Evolutionary conservation across 2,888 invertebrate genomes (phyloP), one percentile per base, ranked within the genome.

Genomic region (Acronicta leporina): DNA sequence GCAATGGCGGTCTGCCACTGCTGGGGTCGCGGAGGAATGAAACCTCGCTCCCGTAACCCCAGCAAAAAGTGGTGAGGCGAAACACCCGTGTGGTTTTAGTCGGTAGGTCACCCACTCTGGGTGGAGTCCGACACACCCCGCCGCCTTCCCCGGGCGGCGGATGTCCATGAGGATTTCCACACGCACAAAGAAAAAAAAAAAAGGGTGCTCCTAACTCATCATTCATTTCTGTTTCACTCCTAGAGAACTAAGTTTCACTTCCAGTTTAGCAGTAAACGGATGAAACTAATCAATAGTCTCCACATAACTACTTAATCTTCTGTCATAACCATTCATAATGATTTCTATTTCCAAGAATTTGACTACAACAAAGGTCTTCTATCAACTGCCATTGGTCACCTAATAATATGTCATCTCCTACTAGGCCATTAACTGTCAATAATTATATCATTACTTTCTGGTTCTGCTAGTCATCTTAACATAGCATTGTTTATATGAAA

Each of bases 381-480:
- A 16, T 51, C 44, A 46, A 45, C 35, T 46, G 14, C 11, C 42
- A 8, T n/a, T 15, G 49, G 9, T 44, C 13, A 25, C 33, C 30
- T 52, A 67, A 73, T 73, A 11, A 53, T 43, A 68, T 60, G 8
- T 41, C 55, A 60, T 68, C 30, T 46, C 38, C 10, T 9, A 43
- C n/a, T 10, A 10, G n/a, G 41, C 49, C n/a, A 41, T 50, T 59
- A 38, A 3, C 16, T 55, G 58, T 44, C 48, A 49, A 52, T 68
- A 56, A 68, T 46, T 50, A 68, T 60, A 15, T 45, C 49, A 67
- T 68, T 67, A 67, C 20, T 49, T 41, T 55, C 44, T 52, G 54
- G 49, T 16, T 42, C n/a, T 68, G 55, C 68, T 8, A 44, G 68
- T 69, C 68, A 69, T 73, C 44, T 51, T 51, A n/a, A 9, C 14